Conservation (phyloP, 2,888 invertebrate species). For the Apamea anceps region DNA sequence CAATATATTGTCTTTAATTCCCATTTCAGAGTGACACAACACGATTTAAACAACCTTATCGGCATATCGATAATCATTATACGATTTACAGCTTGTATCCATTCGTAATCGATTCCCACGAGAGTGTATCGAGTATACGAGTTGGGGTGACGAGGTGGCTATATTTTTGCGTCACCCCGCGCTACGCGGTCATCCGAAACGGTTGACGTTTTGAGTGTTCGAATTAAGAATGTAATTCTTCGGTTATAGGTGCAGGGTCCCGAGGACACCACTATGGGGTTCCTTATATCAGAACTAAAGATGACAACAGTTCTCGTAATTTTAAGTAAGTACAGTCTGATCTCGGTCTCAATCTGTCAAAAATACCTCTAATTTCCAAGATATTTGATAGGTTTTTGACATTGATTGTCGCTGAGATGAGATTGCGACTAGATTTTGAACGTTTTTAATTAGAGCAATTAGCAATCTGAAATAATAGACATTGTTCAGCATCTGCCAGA, state of each 20-base stretch:
- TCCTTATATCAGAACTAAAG: neutral
- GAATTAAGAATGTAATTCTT: slow-evolving; percentile 59
- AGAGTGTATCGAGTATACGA: slow-evolving; percentile 49
- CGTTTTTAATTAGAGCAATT: too few species aligned
- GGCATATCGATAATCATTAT: slow-evolving; percentile 73
- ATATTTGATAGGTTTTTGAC: too few species aligned
- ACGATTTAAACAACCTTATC: slow-evolving; percentile 60
- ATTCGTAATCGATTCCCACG: slow-evolving; percentile 82
- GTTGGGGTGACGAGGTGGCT: slow-evolving; percentile 65
- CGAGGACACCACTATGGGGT: neutral
- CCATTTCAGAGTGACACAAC: slow-evolving; percentile 50
- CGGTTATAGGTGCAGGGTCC: neutral
- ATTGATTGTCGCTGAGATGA: too few species aligned
- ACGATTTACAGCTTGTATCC: slow-evolving; percentile 72
- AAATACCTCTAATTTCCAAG: too few species aligned
- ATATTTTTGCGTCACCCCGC: slow-evolving; percentile 58
- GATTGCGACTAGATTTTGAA: too few species aligned
- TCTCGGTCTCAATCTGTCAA: too few species aligned
- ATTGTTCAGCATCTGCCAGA: neutral
- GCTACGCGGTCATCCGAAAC: slow-evolving; percentile 59
- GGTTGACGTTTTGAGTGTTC: slow-evolving; percentile 51
- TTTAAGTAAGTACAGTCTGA: too few species aligned
- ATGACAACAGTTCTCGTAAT: too few species aligned
- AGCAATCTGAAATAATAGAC: too few species aligned
- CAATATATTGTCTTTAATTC: slow-evolving; percentile 36